phyloP scores from a whole-genome alignment of 2,113 vertebrate species.

The Dasyprocta punctata region DNA sequence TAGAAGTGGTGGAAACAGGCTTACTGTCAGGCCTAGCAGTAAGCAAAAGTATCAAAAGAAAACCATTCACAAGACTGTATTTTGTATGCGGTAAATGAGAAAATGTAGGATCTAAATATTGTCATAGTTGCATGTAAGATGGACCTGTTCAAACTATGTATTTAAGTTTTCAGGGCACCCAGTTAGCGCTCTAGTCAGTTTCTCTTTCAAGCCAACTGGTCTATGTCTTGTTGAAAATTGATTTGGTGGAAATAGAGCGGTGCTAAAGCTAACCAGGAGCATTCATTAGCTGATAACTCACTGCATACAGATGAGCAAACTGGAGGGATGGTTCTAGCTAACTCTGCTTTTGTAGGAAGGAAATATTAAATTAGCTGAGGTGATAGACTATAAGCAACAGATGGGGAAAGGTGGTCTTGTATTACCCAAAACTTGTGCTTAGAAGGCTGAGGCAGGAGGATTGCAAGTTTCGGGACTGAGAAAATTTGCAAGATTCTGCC shows the following conservation, averaged over 20 bases:
- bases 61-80: not conserved
- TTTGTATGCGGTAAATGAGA: not conserved
- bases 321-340: not conserved
- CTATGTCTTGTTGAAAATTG: not conserved
- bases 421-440: not conserved
- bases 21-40: not conserved
- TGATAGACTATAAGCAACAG: not conserved
- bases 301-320: not conserved
- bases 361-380: not conserved
- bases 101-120: constrained; percentile 18
- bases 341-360: not conserved
- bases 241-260: not conserved
- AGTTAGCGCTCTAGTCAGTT: not conserved
- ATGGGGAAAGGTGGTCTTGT: not conserved
- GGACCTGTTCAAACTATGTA: not conserved
- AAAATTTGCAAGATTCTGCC: not conserved
- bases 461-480: not conserved
- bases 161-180: constrained; percentile 4
- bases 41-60: not conserved
- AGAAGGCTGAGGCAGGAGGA: not conserved
- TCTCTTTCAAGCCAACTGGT: constrained; percentile 11
- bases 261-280: not conserved
- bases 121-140: not conserved
- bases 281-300: not conserved
- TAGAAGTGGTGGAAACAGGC: not conserved